phyloP scores from a whole-genome alignment of 2,888 invertebrate species.

The Scrobipalpa costella region DNA sequence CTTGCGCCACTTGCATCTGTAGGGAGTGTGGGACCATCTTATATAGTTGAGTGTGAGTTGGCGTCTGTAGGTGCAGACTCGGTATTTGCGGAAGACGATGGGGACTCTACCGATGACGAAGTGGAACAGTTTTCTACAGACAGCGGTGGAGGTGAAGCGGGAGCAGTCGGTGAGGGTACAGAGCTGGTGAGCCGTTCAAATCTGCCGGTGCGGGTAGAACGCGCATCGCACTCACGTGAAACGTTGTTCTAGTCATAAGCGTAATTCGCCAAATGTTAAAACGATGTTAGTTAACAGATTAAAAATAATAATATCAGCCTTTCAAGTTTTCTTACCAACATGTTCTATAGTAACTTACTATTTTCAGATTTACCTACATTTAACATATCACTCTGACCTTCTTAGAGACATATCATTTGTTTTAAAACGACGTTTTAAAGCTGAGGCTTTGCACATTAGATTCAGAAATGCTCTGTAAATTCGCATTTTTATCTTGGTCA shows the following conservation, averaged over 20 bases:
- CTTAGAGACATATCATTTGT: conserved; percentile 66
- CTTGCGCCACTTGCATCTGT: conserved; percentile 90
- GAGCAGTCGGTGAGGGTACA: conserved; percentile 62
- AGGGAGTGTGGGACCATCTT: conserved; percentile 87
- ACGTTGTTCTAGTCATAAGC: conserved; percentile 86
- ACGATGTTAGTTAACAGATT: conserved; percentile 55
- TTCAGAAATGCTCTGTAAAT: background rate
- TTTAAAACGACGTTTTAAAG: conserved; percentile 39
- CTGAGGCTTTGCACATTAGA: conserved; percentile 29
- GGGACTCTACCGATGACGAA: conserved; percentile 90
- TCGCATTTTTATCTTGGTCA: background rate
- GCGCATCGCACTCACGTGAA: conserved; percentile 87
- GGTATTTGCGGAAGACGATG: conserved; percentile 87
- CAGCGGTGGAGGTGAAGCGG: conserved; percentile 83
- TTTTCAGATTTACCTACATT: conserved; percentile 41
- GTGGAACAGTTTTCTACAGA: conserved; percentile 92
- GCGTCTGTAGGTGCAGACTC: conserved; percentile 89
- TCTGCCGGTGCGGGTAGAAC: conserved; percentile 60
- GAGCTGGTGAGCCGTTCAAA: conserved; percentile 68
- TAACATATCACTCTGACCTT: conserved; percentile 60
- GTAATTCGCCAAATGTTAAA: conserved; percentile 52
- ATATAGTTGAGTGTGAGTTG: conserved; percentile 85
- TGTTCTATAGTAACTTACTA: background rate
- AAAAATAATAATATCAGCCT: conserved; percentile 69
- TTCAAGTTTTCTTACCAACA: conserved; percentile 28